Base-by-base conservation (phyloP, 1,140 invertebrate species). In the Stenopsyche tienmushanensis region DNA sequence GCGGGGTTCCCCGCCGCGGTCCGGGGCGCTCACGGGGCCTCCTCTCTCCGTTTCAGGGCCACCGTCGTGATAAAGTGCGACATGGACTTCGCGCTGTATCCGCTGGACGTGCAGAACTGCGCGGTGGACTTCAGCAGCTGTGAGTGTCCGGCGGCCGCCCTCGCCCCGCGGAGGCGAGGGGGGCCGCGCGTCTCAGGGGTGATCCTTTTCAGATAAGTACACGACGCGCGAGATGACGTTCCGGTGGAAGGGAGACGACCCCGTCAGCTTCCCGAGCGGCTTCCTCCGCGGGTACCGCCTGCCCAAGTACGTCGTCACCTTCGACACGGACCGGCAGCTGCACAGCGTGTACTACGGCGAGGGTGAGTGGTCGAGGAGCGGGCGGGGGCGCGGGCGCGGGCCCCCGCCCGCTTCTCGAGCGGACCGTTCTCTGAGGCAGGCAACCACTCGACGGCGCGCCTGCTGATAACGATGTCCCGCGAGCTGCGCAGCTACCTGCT, bases 61-160 rank as follows among this genome's bases (percentile, higher is more conserved):
- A 84, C 83, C 25, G 82, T 85, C 47, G 83, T 83, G 57, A 83
- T 85, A 65, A 84, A 84, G 74, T 85, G 83, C 71, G 82, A 84
- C 70, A 85, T 85, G 83, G 80, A 85, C 72, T 85, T 85, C 72
- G 83, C 82, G 24, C 73, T 85, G 42, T 85, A 85, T 69, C 84
- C 83, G 2, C 71, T 85, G 62, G 84, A 85, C 71, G 82, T 85
- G 5, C 84, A 85, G 71, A 83, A 82, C 67, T 85, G 84, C 74
- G 77, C 76, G 42, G 83, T 85, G 63, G 84, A 85, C 72, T 85
- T 85, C 67, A 83, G 82, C 70, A 85, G 83, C 73, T 84, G 83
- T 85, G 78, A 83, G 83, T 83, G 5, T 34, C 13, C n/a, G n/a
- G n/a, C n/a, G n/a, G n/a, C n/a, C n/a, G n/a, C n/a, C n/a, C n/a